phyloP scores from a whole-genome alignment of 2,113 vertebrate species.

The Vulpes vulpes region DNA sequence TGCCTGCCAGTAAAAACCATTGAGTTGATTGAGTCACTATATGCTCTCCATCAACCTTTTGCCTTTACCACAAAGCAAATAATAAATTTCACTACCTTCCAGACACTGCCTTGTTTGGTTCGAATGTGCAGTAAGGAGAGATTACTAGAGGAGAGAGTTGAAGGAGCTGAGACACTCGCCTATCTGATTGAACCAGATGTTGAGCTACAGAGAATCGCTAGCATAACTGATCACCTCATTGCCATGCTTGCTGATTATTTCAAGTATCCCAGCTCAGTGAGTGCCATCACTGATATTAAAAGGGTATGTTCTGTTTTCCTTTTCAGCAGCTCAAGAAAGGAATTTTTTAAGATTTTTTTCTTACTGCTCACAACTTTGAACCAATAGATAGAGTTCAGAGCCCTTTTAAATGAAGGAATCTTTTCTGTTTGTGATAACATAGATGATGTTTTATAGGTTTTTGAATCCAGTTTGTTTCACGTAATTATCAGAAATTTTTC shows the following conservation, averaged over 20 bases:
- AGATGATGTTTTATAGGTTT: conserved; percentile 40
- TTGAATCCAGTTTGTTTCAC: conserved; percentile 32
- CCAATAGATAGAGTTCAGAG: conserved; percentile 8
- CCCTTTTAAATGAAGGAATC: conserved; percentile 26
- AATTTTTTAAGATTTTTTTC: background rate
- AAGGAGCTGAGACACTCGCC: conserved; percentile 97
- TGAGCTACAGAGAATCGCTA: conserved; percentile 98
- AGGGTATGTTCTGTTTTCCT: conserved; percentile 90
- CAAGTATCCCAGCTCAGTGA: conserved; percentile 99
- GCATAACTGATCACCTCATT: conserved; percentile 98
- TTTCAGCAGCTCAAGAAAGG: conserved; percentile 4
- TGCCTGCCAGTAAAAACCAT: conserved; percentile 4
- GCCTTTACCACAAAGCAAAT: conserved; percentile 65
- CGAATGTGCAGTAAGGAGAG: conserved; percentile 99
- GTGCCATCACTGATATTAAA: conserved; percentile 99
- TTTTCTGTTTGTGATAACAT: background rate
- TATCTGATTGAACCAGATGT: conserved; percentile 98
- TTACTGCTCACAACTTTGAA: conserved; percentile 36
- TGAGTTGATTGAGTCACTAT: background rate
- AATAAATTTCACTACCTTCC: conserved; percentile 74
- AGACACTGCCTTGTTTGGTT: conserved; percentile 98
- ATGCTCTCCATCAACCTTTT: conserved; percentile 54
- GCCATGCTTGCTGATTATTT: conserved; percentile 99
- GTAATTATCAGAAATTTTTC: conserved; percentile 18
- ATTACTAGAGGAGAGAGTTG: conserved; percentile 96